Evolutionary conservation across 2,888 invertebrate species (phyloP).

Genomic region (Deladenus siricidicola): DNA sequence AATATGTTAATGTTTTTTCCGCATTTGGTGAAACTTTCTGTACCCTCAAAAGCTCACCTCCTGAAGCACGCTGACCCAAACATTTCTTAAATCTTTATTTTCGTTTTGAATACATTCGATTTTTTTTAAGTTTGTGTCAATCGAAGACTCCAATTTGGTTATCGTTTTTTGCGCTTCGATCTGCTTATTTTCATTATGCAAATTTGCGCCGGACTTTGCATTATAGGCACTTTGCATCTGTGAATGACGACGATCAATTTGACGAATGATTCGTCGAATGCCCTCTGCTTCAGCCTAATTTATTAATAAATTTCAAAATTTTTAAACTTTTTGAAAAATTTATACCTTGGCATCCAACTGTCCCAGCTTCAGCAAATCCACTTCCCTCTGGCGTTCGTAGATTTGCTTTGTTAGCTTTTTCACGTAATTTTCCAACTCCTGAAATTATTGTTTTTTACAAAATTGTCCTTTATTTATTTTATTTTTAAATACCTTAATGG

Average conservation of each 20-base stretch:
- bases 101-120: no score
- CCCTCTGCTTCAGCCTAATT: not conserved
- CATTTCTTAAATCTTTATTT: no score
- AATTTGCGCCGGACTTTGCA: no score
- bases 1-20: not conserved
- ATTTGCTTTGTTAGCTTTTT: conserved; percentile 9
- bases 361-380: conserved; percentile 10
- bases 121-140: no score
- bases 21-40: not conserved
- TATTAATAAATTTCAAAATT: not conserved
- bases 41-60: not conserved
- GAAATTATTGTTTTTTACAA: no score
- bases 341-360: not conserved
- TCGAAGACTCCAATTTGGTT: no score
- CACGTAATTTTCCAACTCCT: conserved; percentile 17
- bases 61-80: no score
- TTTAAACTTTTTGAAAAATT: not conserved
- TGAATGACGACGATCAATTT: not conserved
- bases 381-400: conserved; percentile 12
- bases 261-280: not conserved
- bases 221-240: no score
- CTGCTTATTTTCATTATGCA: no score
- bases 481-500: no score
- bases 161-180: no score
- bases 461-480: no score